Conservation (phyloP, 2,113 vertebrate genomes). For the Thryonomys swinderianus region DNA sequence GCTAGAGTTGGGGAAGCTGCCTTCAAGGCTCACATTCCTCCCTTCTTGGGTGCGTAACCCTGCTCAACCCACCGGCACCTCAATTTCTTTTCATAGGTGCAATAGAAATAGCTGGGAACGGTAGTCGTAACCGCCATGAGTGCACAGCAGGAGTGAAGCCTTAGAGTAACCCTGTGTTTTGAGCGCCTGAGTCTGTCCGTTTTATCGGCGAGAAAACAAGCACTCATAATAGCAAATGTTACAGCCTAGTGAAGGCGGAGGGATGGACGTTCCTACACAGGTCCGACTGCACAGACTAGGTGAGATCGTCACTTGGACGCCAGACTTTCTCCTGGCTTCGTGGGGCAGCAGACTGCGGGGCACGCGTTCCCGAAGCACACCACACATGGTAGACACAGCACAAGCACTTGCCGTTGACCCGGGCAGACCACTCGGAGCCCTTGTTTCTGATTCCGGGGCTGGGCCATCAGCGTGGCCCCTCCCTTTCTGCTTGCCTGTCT, state of each 20-base stretch:
- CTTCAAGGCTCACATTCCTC: neutral
- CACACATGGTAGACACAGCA: too few species aligned
- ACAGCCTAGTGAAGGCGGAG: neutral
- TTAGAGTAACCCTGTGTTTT: neutral
- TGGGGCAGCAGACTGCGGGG: neutral
- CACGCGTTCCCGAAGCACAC: neutral
- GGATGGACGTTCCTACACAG: neutral
- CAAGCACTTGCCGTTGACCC: neutral
- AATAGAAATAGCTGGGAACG: neutral
- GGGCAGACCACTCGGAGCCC: neutral
- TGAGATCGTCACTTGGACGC: neutral
- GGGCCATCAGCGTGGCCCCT: neutral
- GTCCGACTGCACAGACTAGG: neutral
- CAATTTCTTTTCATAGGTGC: neutral
- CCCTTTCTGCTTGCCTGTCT: neutral
- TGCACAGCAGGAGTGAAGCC: neutral
- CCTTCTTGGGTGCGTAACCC: neutral
- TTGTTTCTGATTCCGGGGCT: neutral
- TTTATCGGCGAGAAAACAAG: conserved; percentile 12
- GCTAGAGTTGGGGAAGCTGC: neutral
- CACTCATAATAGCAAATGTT: neutral
- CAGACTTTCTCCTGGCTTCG: neutral
- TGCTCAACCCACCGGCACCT: neutral
- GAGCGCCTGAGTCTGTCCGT: neutral
- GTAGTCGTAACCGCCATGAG: neutral